Evolutionary conservation across 2,113 vertebrate species (phyloP).

Genomic region (Carassius auratus): DNA sequence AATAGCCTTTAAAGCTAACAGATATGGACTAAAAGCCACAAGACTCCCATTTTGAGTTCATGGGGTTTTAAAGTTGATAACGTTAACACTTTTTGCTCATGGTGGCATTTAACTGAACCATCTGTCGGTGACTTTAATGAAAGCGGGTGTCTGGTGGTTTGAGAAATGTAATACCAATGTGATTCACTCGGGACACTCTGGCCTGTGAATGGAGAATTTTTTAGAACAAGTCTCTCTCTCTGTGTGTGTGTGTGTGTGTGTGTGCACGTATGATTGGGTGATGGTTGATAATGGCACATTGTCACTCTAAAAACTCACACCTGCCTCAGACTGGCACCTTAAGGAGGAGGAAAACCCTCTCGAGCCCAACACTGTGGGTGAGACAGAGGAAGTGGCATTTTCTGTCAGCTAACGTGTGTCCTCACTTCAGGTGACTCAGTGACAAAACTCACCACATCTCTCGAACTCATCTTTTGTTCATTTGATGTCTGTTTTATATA

Average conservation of each 20-base stretch:
- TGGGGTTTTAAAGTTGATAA: neutral
- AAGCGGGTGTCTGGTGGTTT: neutral
- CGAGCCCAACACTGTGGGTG: neutral
- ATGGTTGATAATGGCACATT: neutral
- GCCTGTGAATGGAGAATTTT: neutral
- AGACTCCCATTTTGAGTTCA: neutral
- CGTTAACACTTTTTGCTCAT: too few species aligned
- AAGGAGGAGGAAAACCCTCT: neutral
- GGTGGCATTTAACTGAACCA: neutral
- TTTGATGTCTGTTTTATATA: neutral
- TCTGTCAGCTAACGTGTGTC: neutral
- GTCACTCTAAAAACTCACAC: slow-evolving; percentile 29
- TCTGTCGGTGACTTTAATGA: neutral
- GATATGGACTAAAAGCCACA: neutral
- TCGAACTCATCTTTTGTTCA: slow-evolving; percentile 9
- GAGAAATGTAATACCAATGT: neutral
- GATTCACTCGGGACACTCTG: neutral
- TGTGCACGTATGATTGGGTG: neutral
- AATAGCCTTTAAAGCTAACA: too few species aligned
- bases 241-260: neutral
- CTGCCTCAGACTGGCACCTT: neutral
- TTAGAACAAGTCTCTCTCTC: neutral
- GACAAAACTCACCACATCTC: neutral
- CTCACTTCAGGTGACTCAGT: neutral
- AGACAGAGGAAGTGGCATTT: neutral